These are phyloP conservation scores for Volucella zonaria DNA, from an alignment of 2,888 invertebrate genomes.

Conservation along the genomic window DNA sequence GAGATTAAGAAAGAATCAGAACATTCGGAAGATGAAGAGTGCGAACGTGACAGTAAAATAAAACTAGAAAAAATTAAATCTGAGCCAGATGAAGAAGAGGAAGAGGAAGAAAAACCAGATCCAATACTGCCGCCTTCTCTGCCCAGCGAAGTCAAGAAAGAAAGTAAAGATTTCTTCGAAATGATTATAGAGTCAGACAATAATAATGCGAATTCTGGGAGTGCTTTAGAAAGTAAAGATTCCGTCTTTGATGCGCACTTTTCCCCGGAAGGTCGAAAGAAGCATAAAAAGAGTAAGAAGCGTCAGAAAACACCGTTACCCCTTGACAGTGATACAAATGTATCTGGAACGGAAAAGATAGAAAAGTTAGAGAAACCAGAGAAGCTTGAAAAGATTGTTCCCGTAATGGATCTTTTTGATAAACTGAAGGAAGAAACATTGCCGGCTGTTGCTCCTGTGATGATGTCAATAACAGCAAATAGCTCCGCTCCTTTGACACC, in stretches of 20 bases:
- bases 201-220: conserved; percentile 71
- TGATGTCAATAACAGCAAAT: conserved; percentile 32
- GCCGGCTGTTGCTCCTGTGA: conserved; percentile 25
- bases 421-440: conserved; percentile 83
- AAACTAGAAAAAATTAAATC: conserved; percentile 63
- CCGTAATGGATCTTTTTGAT: conserved; percentile 83
- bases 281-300: conserved; percentile 93
- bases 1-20: conserved; percentile 85
- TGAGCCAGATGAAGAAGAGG: conserved; percentile 60
- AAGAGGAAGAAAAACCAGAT: conserved; percentile 47
- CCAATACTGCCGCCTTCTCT: conserved; percentile 34
- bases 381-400: conserved; percentile 67
- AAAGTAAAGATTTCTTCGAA: conserved; percentile 77
- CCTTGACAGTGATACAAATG: conserved; percentile 74
- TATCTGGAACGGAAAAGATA: conserved; percentile 71
- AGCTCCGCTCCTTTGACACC: conserved; percentile 55
- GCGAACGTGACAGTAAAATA: conserved; percentile 46
- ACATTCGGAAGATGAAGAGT: conserved; percentile 80
- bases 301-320: conserved; percentile 86
- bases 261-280: conserved; percentile 86
- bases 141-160: conserved; percentile 78
- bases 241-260: conserved; percentile 79
- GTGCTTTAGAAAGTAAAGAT: conserved; percentile 83
- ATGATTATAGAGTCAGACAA: conserved; percentile 75
- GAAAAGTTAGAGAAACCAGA: conserved; percentile 53